A percentile compares a stretch with the other conserved stretches of the same genome.
These are phyloP conservation scores for Netelia virgata DNA, from an alignment of 2,888 invertebrate species.

Conservation along the genomic window DNA sequence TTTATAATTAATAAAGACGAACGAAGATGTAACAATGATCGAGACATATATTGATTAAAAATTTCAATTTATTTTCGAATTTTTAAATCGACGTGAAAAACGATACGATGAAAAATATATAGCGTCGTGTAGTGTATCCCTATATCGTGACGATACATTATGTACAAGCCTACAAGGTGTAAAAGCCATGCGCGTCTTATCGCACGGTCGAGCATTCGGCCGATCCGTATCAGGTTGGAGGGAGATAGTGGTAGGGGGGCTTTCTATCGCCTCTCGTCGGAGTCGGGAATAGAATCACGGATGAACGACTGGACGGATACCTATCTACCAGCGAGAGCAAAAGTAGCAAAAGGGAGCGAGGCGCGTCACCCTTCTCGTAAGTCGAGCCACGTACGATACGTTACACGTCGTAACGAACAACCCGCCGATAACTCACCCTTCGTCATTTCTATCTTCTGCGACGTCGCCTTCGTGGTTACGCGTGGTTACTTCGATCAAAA, in stretches of 20 bases:
- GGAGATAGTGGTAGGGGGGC: conserved; percentile 45
- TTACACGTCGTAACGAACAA: conserved; percentile 64
- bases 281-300: conserved; percentile 64
- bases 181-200: conserved; percentile 49
- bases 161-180: conserved; percentile 39
- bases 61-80: too few species aligned
- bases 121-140: conserved; percentile 37
- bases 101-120: conserved; percentile 31
- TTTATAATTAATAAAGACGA: too few species aligned
- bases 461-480: neutral
- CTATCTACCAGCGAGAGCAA: conserved; percentile 26
- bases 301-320: conserved; percentile 63
- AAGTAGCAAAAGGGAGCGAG: conserved; percentile 10
- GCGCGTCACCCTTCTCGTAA: conserved; percentile 44
- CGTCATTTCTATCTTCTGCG: conserved; percentile 41
- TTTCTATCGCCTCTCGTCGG: neutral
- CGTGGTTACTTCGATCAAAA: neutral
- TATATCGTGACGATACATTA: conserved; percentile 25
- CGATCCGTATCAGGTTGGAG: conserved; percentile 55
- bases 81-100: neutral
- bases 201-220: conserved; percentile 64
- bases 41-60: too few species aligned
- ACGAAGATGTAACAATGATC: too few species aligned
- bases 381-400: conserved; percentile 67
- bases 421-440: conserved; percentile 53